These are phyloP conservation scores for Otus sunia DNA, from an alignment of 2,113 vertebrate species.

Conservation along the genomic window DNA sequence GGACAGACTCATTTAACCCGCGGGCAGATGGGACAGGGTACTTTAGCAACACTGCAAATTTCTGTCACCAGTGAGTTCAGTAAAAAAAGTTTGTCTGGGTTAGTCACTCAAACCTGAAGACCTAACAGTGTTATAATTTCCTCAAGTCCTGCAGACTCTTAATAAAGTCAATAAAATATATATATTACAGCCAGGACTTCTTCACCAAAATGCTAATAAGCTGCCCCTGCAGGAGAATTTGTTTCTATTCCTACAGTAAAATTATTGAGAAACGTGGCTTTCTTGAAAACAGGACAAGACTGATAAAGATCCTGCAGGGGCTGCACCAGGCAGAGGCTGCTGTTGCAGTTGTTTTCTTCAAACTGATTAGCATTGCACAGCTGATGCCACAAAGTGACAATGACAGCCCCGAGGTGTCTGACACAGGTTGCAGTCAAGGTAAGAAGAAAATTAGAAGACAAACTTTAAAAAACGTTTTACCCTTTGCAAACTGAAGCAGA, in stretches of 20 bases:
- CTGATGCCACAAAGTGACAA: background rate
- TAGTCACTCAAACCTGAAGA: background rate
- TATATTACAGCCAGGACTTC: background rate
- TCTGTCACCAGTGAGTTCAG: background rate
- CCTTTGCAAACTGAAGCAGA: background rate
- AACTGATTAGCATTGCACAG: constrained; percentile 40
- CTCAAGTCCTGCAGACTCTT: background rate
- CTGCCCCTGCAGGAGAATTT: background rate
- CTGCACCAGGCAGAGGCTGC: background rate
- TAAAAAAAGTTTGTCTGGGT: background rate
- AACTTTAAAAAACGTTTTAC: background rate
- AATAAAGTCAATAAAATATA: background rate
- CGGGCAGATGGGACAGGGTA: background rate
- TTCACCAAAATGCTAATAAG: background rate
- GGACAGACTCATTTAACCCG: background rate
- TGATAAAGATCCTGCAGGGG: background rate
- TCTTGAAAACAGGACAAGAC: background rate
- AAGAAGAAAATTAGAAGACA: constrained; percentile 24
- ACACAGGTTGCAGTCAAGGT: constrained; percentile 25
- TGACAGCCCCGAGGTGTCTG: background rate
- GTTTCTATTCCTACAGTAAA: background rate
- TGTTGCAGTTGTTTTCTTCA: background rate
- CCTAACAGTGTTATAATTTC: background rate
- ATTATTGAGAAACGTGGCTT: background rate
- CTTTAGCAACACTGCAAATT: background rate